Percentiles rank a stretch among this genome's conserved stretches.
Evolutionary conservation across 2,888 invertebrate genomes (phyloP).

Genomic region (Spicauda simplicius): DNA sequence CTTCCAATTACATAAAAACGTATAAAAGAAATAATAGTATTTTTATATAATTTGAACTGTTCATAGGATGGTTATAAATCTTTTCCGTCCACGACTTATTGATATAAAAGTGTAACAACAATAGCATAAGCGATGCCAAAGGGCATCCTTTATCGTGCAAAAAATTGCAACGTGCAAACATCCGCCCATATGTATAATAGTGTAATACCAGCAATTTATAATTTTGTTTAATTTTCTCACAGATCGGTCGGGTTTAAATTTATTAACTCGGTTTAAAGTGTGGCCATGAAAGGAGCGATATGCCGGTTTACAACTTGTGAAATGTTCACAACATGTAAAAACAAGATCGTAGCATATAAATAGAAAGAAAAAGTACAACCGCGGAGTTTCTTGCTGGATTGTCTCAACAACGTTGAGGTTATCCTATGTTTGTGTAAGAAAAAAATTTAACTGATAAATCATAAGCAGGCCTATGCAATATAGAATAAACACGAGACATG

Average conservation of each 20-base stretch:
- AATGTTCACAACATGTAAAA: not conserved
- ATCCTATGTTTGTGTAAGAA: too few species aligned
- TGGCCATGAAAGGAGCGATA: slow-evolving; percentile 49
- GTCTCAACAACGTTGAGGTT: too few species aligned
- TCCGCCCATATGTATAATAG: slow-evolving; percentile 53
- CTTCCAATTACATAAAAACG: too few species aligned
- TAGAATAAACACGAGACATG: too few species aligned
- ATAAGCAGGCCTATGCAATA: too few species aligned
- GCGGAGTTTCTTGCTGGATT: too few species aligned
- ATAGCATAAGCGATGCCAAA: slow-evolving; percentile 49
- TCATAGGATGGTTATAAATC: slow-evolving; percentile 20
- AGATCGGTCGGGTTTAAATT: slow-evolving; percentile 52
- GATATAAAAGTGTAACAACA: slow-evolving; percentile 22
- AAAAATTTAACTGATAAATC: too few species aligned
- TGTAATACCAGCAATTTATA: slow-evolving; percentile 68
- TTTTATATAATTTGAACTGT: too few species aligned
- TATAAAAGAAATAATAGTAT: too few species aligned
- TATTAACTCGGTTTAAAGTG: slow-evolving; percentile 43
- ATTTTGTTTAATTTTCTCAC: slow-evolving; percentile 79
- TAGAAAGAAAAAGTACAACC: too few species aligned
- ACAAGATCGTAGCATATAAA: too few species aligned
- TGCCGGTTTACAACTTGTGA: not conserved
- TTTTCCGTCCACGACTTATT: slow-evolving; percentile 12
- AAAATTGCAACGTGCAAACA: slow-evolving; percentile 59
- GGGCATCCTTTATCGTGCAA: slow-evolving; percentile 49